These are phyloP conservation scores for Lasioglossum marginatum DNA, from an alignment of 2,888 invertebrate species.

Conservation along the genomic window DNA sequence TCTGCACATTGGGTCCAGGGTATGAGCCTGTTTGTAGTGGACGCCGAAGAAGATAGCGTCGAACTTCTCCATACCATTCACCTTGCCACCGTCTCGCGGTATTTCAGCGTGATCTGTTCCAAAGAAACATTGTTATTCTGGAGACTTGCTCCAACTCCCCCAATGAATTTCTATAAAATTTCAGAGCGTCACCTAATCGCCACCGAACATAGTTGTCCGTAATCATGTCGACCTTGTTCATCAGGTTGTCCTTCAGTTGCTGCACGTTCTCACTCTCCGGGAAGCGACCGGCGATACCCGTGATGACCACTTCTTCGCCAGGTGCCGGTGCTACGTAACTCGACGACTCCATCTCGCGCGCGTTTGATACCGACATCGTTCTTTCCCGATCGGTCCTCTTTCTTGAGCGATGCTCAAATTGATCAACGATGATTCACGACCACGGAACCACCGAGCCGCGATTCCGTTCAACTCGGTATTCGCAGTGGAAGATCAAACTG, in stretches of 20 bases:
- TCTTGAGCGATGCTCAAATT: neutral
- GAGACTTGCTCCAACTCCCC: neutral
- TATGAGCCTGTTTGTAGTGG: constrained; percentile 86
- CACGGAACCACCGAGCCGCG: neutral
- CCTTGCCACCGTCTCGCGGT: constrained; percentile 90
- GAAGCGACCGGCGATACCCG: constrained; percentile 90
- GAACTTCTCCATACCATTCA: constrained; percentile 89
- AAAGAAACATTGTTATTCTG: neutral
- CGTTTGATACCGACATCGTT: neutral
- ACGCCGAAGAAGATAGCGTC: constrained; percentile 86
- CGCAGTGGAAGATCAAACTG: neutral
- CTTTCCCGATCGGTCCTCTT: neutral
- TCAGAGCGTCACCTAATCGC: constrained; percentile 76
- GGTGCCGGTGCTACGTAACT: constrained; percentile 29
- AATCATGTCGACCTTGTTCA: constrained; percentile 91
- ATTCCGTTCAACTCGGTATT: neutral
- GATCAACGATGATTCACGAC: neutral
- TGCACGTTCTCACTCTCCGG: constrained; percentile 91
- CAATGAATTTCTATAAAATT: neutral
- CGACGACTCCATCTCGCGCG: neutral
- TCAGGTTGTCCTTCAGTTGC: constrained; percentile 89
- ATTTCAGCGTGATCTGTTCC: constrained; percentile 88
- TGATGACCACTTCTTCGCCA: constrained; percentile 87
- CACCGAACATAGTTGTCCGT: constrained; percentile 84
- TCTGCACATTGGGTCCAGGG: constrained; percentile 87